Percentiles rank a stretch among this genome's conserved stretches.
Conservation (phyloP, 2,113 vertebrate species). For the Carlito syrichta region DNA sequence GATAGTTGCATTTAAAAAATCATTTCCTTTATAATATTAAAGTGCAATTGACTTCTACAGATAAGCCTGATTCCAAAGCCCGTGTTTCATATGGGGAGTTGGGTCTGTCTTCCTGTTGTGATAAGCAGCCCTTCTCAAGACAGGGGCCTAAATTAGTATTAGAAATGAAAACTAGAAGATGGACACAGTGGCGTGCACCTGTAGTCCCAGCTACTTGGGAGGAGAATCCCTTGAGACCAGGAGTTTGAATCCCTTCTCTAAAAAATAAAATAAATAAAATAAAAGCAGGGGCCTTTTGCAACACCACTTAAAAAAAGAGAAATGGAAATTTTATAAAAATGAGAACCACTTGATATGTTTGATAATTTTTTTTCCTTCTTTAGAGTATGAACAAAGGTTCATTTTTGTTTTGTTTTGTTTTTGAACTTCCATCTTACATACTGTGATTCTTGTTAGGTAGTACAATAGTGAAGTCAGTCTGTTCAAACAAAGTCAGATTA, state of each 20-base stretch:
- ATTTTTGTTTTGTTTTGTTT: not conserved
- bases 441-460: not conserved
- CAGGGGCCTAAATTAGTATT: not conserved
- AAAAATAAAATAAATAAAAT: not conserved
- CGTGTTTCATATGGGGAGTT: not conserved
- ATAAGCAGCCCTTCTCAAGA: not conserved
- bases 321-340: not conserved
- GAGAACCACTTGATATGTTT: not conserved
- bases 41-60: not conserved
- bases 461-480: not conserved
- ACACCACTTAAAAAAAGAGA: not conserved
- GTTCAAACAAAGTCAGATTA: not conserved
- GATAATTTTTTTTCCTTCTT: not conserved
- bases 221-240: not conserved
- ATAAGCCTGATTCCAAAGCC: not conserved
- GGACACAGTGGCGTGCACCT: not conserved
- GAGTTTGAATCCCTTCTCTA: not conserved
- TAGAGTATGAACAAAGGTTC: not conserved
- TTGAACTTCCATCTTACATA: not conserved
- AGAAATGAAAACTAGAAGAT: not conserved
- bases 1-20: conserved; percentile 1
- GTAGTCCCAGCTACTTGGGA: not conserved
- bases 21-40: not conserved
- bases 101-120: too few species aligned
- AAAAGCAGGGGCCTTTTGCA: not conserved